Evolutionary conservation across 1,140 invertebrate genomes (phyloP).

Genomic region (Drosophila prosaltans): DNA sequence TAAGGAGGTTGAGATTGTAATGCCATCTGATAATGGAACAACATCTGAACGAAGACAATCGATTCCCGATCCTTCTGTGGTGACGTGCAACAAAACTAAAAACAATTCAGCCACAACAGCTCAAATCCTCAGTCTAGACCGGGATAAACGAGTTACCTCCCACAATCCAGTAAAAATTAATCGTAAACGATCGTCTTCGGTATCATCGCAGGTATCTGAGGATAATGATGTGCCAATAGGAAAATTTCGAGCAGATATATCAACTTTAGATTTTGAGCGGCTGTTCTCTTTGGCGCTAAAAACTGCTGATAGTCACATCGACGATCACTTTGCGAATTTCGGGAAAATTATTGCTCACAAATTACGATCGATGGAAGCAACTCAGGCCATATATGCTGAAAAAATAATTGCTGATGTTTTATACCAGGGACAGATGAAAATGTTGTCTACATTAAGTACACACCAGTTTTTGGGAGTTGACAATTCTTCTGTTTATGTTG

Average conservation of each 20-base stretch:
- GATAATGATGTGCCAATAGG: constrained; percentile 54
- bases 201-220: constrained; percentile 69
- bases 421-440: constrained; percentile 83
- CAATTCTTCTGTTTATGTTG: constrained; percentile 69
- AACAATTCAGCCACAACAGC: constrained; percentile 32
- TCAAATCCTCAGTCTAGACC: constrained; percentile 28
- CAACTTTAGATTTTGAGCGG: constrained; percentile 71
- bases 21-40: constrained; percentile 44
- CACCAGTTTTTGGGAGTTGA: constrained; percentile 71
- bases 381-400: constrained; percentile 82
- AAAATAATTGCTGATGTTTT: constrained; percentile 83
- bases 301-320: constrained; percentile 63
- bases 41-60: constrained; percentile 59
- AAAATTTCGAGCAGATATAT: constrained; percentile 67
- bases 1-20: constrained; percentile 62
- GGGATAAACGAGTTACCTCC: constrained; percentile 31
- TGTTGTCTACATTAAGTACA: constrained; percentile 72
- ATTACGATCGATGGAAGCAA: constrained; percentile 79
- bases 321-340: constrained; percentile 82
- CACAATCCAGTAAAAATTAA: constrained; percentile 31
- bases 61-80: constrained; percentile 26
- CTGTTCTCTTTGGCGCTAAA: constrained; percentile 69
- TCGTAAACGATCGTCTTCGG: constrained; percentile 69
- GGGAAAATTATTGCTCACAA: constrained; percentile 83
- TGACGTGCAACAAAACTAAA: constrained; percentile 23